Evolutionary conservation across 2,113 vertebrate species (phyloP).

Genomic region (Aspidoscelis tigris): DNA sequence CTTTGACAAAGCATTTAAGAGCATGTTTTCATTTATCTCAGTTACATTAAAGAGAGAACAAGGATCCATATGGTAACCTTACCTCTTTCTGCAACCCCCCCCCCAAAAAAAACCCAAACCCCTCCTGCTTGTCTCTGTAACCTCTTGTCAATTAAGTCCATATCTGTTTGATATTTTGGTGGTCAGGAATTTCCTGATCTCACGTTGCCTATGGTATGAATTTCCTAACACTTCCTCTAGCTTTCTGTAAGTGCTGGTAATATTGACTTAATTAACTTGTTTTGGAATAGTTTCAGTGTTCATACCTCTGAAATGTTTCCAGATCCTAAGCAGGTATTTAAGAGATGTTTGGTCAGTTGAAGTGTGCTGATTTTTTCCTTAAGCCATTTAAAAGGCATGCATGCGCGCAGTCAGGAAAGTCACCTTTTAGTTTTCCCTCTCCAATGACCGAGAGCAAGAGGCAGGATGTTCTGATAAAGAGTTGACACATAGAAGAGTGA

Average conservation of each 20-base stretch:
- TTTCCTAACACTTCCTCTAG: slow-evolving; percentile 29
- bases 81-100: slow-evolving; percentile 12
- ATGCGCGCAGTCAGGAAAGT: neutral
- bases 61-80: slow-evolving; percentile 61
- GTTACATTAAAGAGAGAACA: slow-evolving; percentile 29
- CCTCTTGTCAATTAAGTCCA: slow-evolving; percentile 39
- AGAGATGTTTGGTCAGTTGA: neutral
- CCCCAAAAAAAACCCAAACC: neutral
- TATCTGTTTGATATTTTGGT: slow-evolving; percentile 48
- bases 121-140: slow-evolving; percentile 34
- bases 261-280: slow-evolving; percentile 25
- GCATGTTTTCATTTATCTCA: slow-evolving; percentile 62
- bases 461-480: neutral
- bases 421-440: neutral
- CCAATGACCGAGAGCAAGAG: too few species aligned
- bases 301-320: neutral
- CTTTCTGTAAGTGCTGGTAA: neutral
- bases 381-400: neutral
- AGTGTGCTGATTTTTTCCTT: neutral
- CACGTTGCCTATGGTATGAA: slow-evolving; percentile 25
- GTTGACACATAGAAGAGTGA: neutral
- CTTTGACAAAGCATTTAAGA: slow-evolving; percentile 52
- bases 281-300: neutral
- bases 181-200: slow-evolving; percentile 52
- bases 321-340: neutral